Base-by-base conservation (phyloP, 1,140 invertebrate genomes). In the Dendroctonus ponderosae region DNA sequence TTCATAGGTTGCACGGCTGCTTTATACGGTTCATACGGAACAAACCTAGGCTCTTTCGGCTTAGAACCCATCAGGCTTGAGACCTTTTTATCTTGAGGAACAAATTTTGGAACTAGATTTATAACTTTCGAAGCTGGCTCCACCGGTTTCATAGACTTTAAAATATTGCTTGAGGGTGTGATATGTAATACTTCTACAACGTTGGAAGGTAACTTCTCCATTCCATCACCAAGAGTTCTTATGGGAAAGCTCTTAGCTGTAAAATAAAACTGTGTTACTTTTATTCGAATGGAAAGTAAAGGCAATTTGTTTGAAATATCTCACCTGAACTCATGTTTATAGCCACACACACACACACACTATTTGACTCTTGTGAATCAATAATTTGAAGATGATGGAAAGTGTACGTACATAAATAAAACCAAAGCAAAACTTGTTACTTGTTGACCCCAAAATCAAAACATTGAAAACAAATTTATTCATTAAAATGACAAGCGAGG, bases 21-120 rank as follows among this genome's bases (percentile, higher is more conserved):
- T 75, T 92, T 90, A 73, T 93, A 94, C 0, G 93, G 93, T 74
- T 95, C 93, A 72, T 91, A 93, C 0, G 92, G 92, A 15, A 95
- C 85, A 80, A 94, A 94, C 76, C 91, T 92, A 2, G 91, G 89
- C 72, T 89, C 87, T 73, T 88, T 91, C 0, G 82, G 84, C 77
- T 87, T 87, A 48, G 61, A 69, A 42, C 68, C 64, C 11, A 71
- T 57, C 39, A 75, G 61, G 58, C 72, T 77, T 53, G 75, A 76
- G 11, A 69, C 69, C 60, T 75, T 75, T 11, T 68, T 64, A 44
- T 75, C 70, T 53, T 74, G 73, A 42, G 72, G 71, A 7, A 75
- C 61, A 62, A 77, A 78, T 63, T 74, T 78, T 51, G 78, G 78
- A 11, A 76, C 67, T 56, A 74, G 61, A 53, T 67, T 71, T 39